Evolutionary conservation across 2,888 invertebrate genomes (phyloP).

Genomic region (Biston betularia): DNA sequence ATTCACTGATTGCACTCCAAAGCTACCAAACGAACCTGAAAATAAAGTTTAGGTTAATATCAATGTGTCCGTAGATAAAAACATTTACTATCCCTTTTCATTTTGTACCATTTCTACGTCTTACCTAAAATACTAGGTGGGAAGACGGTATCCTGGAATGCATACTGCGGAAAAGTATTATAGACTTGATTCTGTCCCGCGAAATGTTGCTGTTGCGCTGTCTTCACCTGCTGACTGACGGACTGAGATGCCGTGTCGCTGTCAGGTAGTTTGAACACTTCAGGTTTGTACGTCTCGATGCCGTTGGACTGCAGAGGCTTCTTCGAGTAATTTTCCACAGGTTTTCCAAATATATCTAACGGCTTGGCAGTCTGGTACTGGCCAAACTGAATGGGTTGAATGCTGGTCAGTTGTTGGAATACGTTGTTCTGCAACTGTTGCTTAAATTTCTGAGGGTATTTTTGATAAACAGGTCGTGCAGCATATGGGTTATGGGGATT

Average conservation of each 20-base stretch:
- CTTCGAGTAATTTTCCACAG: conserved; percentile 67
- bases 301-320: conserved; percentile 52
- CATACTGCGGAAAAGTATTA: conserved; percentile 69
- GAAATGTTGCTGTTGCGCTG: conserved; percentile 72
- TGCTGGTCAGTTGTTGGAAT: conserved; percentile 71
- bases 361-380: conserved; percentile 72
- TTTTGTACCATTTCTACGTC: conserved; percentile 23
- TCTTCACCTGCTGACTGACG: conserved; percentile 73
- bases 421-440: conserved; percentile 68
- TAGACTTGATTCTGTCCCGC: conserved; percentile 56
- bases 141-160: conserved; percentile 71
- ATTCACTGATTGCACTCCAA: conserved; percentile 86
- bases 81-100: neutral
- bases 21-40: conserved; percentile 86
- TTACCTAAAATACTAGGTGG: conserved; percentile 79
- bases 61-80: neutral
- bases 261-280: conserved; percentile 75
- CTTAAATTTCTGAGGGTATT: conserved; percentile 72
- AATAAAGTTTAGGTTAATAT: neutral
- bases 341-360: conserved; percentile 69
- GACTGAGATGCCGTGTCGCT: conserved; percentile 73
- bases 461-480: conserved; percentile 69
- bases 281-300: conserved; percentile 74
- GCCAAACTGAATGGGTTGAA: conserved; percentile 74
- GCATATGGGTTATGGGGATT: conserved; percentile 75